phyloP scores from a whole-genome alignment of 2,888 invertebrate species.

The Adineta ricciae region DNA sequence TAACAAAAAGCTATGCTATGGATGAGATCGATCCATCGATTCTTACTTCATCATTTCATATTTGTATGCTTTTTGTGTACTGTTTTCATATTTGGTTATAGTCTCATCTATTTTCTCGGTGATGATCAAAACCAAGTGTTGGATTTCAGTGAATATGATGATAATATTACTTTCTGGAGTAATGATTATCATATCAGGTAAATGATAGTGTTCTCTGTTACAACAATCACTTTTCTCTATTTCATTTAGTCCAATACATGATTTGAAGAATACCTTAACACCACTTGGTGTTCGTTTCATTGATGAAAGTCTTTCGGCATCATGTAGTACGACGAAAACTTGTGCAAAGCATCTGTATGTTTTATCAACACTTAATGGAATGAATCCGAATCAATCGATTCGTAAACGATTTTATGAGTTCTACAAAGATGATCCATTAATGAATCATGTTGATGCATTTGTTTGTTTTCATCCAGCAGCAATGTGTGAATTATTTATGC shows the following conservation, averaged over 20 bases:
- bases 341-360: background rate
- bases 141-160: background rate
- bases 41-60: background rate
- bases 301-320: background rate
- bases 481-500: conserved; percentile 30
- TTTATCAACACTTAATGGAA: background rate
- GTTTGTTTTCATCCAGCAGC: conserved; percentile 27
- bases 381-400: background rate
- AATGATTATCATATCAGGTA: conserved; percentile 13
- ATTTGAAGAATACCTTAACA: background rate
- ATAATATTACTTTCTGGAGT: background rate
- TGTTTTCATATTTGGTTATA: background rate
- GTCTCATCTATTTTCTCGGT: background rate
- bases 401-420: conserved; percentile 20
- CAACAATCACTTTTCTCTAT: background rate
- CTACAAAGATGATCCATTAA: conserved; percentile 21
- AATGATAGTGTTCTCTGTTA: background rate
- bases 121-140: background rate
- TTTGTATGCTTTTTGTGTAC: background rate
- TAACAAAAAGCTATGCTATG: background rate
- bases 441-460: conserved; percentile 20
- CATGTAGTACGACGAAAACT: background rate
- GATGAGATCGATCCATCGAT: background rate
- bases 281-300: background rate
- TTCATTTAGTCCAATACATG: background rate